These are phyloP conservation scores for Pampusana beccarii DNA, from an alignment of 2,113 vertebrate species.

Conservation along the genomic window DNA sequence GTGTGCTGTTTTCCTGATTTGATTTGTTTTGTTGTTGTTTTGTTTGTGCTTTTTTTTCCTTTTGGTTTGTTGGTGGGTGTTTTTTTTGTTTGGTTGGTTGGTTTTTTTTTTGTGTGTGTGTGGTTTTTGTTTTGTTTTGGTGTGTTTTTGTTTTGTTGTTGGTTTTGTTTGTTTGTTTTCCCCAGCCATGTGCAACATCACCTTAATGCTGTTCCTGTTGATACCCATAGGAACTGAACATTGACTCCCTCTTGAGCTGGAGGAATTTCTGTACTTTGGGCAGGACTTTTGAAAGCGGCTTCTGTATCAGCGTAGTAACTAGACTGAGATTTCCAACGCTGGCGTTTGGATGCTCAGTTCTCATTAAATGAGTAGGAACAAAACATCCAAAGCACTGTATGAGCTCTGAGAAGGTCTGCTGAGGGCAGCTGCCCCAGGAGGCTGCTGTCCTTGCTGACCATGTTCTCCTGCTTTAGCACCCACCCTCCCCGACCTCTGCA, in stretches of 20 bases:
- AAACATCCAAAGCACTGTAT: not conserved
- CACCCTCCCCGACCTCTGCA: not conserved
- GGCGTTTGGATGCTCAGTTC: not conserved
- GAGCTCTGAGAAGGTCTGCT: not conserved
- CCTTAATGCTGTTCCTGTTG: fast-evolving
- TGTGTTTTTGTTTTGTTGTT: too few relatives aligned
- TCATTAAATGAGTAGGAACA: not conserved
- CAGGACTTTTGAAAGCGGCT: not conserved
- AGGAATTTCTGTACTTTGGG: not conserved
- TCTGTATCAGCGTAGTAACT: fast-evolving
- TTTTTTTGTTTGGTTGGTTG: too few relatives aligned
- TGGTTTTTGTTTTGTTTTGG: not conserved
- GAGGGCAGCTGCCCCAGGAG: not conserved
- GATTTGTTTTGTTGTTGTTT: not conserved
- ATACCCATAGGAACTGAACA: fast-evolving
- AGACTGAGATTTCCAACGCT: not conserved
- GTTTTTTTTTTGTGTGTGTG: not conserved
- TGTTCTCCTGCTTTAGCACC: not conserved
- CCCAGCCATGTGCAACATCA: fast-evolving
- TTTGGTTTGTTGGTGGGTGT: too few relatives aligned
- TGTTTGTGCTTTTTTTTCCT: not conserved
- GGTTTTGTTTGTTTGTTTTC: not conserved
- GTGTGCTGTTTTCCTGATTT: not conserved
- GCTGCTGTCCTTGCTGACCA: not conserved
- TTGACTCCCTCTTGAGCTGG: not conserved